These are phyloP conservation scores for Tor tambroides DNA, from an alignment of 2,113 vertebrate species.

Conservation along the genomic window DNA sequence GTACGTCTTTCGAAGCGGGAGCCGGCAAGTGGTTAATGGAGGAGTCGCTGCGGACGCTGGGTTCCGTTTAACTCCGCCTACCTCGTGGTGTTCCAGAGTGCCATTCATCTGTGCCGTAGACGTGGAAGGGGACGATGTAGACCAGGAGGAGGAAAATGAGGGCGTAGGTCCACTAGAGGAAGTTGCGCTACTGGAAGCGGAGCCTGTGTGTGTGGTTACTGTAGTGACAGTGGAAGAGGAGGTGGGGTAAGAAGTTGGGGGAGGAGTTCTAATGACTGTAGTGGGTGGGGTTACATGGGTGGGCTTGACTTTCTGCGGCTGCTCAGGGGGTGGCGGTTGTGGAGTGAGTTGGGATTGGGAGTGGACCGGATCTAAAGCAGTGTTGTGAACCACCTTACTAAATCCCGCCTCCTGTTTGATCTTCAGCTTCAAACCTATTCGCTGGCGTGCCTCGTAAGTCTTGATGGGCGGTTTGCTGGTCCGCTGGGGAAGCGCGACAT, in stretches of 20 bases:
- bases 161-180: constrained; percentile 56
- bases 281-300: constrained; percentile 46
- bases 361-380: constrained; percentile 88
- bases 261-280: constrained; percentile 74
- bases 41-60: constrained; percentile 69
- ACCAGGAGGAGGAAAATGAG: constrained; percentile 62
- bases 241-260: constrained; percentile 64
- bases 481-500: constrained; percentile 84
- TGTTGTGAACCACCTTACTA: constrained; percentile 94
- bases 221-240: constrained; percentile 61
- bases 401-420: constrained; percentile 94
- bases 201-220: constrained; percentile 62
- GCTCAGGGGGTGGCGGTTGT: constrained; percentile 50
- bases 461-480: constrained; percentile 90
- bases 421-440: constrained; percentile 91
- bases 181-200: constrained; percentile 47
- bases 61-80: constrained; percentile 68
- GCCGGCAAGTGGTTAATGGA: constrained; percentile 78
- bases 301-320: constrained; percentile 55
- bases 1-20: constrained; percentile 89
- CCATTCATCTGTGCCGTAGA: constrained; percentile 82
- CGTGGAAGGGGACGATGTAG: constrained; percentile 53
- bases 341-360: constrained; percentile 68
- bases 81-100: constrained; percentile 78
- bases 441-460: constrained; percentile 90